Conservation (phyloP, 2,797 vertebrate species). For the Alcedo atthis region DNA sequence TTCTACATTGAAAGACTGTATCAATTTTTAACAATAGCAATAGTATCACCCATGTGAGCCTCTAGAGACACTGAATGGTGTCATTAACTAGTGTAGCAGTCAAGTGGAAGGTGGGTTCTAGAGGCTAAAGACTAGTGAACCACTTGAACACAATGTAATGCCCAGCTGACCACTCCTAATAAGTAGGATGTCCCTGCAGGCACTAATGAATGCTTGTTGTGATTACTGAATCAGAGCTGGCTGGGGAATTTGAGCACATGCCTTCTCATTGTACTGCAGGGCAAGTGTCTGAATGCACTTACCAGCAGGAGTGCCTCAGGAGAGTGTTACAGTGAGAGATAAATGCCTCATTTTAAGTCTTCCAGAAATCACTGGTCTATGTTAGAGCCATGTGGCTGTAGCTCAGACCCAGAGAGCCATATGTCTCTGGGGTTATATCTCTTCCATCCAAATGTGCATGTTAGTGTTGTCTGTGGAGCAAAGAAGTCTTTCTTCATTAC, state of each 20-base stretch:
- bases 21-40: not conserved
- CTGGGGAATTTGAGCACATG: constrained; percentile 17
- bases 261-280: constrained; percentile 1
- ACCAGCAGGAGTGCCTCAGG: constrained; percentile 5
- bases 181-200: constrained; percentile 34
- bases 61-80: not conserved
- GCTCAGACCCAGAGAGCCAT: not conserved
- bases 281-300: constrained; percentile 3
- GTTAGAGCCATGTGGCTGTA: not conserved
- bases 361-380: not conserved
- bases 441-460: not conserved
- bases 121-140: not conserved
- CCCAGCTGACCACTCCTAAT: constrained; percentile 59
- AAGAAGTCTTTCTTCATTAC: not conserved
- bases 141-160: constrained; percentile 1
- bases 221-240: constrained; percentile 51
- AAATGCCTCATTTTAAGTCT: constrained; percentile 27
- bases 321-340: not conserved
- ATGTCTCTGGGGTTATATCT: not conserved
- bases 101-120: not conserved
- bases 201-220: constrained; percentile 47
- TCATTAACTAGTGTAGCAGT: not conserved
- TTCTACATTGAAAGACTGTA: not conserved
- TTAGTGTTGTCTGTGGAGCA: not conserved
- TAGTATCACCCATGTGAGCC: not conserved